Evolutionary conservation across 2,888 invertebrate genomes (phyloP), one percentile per base, ranked within the genome.

Genomic region (Troides oblongomaculatus): DNA sequence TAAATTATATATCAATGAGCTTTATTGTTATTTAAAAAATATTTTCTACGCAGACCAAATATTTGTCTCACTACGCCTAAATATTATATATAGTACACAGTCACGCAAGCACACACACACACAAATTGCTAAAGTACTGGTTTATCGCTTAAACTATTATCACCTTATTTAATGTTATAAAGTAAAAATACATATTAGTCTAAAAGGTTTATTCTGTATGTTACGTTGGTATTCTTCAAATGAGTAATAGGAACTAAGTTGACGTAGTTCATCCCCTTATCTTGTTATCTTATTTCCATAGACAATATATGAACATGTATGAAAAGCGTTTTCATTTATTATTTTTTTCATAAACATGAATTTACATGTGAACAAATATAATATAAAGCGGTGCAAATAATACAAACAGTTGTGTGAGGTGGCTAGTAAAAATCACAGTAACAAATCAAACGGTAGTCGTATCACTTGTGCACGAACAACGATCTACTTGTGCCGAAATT

Each of bases 131-230:
- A 77, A 73, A 78, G 80, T 87, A 88, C 82, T 53, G 80, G 79
- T 76, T 81, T 85, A 84, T 83, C 81, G 84, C 90, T 89, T 90
- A 91, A 89, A 87, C 89, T 92, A 92, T 89, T 92, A 92, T 92
- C 92, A 92, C 92, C 90, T 91, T 87, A 85, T 84, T 46, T 58
- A 62, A 60, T 69, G n/a, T 62, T 25, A 56, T 62, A 18, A 18
- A 80, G 84, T 88, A 87, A 79, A 83, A 83, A 81, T 75, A n/a
- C 53, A n/a, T n/a, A 53, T 53, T 53, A 53, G 53, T 18, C 18
- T 53, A n/a, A 53, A 53, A 53, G 53, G n/a, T 53, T 53, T 53
- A n/a, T 53, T 53, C 53, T n/a, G 53, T 14, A 53, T n/a, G 53
- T 6, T 53, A 18, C 5, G 53, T 53, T n/a, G n/a, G 7, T 53